Conservation (phyloP, 2,113 vertebrate species). For the Colinus virginianus region DNA sequence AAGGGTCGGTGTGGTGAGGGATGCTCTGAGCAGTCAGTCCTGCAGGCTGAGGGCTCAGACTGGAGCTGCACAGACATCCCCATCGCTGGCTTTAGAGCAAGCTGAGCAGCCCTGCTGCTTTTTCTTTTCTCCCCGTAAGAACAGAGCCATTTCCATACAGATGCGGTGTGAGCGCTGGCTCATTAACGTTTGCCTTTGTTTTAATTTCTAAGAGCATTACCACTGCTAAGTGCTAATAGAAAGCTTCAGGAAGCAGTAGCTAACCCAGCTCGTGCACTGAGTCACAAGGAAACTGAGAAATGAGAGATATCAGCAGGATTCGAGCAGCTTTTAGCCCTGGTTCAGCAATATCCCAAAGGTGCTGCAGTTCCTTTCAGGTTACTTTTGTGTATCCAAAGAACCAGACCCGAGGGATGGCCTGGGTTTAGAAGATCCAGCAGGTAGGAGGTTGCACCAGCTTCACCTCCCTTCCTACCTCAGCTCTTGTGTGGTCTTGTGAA, state of each 20-base stretch:
- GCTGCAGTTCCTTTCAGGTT: background rate
- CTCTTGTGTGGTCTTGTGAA: background rate
- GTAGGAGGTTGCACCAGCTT: no score
- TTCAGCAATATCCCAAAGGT: background rate
- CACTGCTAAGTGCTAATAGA: background rate
- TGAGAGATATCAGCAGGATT: background rate
- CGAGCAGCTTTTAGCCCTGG: rapidly evolving
- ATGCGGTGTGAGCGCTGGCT: background rate
- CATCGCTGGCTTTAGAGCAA: background rate
- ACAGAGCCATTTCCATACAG: background rate
- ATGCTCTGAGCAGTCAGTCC: background rate
- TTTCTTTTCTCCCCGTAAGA: background rate
- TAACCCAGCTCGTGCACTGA: rapidly evolving
- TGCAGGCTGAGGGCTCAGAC: background rate
- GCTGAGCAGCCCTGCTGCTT: background rate
- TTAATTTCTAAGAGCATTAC: background rate
- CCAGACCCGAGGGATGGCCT: background rate
- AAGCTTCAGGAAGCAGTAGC: background rate
- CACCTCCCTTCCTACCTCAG: background rate
- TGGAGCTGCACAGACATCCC: background rate
- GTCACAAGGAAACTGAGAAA: background rate
- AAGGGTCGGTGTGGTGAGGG: background rate
- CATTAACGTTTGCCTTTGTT: background rate
- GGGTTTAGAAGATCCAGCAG: background rate
- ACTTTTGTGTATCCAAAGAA: background rate